Percentiles rank a stretch among this genome's conserved stretches.
Evolutionary conservation across 1,140 invertebrate species (phyloP).

Genomic region (Streblospio benedicti): DNA sequence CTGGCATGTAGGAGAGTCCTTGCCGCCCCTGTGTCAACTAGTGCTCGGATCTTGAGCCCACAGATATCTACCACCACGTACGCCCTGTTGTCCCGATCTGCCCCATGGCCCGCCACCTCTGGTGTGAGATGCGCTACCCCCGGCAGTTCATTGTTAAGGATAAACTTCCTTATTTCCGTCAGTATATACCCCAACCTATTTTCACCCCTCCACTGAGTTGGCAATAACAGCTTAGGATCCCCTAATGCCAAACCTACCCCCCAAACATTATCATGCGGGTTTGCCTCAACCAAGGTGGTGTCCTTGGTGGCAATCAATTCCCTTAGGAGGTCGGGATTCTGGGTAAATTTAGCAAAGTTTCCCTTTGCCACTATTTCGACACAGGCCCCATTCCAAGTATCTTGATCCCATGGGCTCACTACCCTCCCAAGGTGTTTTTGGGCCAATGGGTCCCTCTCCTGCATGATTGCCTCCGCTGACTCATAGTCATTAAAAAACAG

Average conservation of each 20-base stretch:
- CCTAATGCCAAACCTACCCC: constrained; percentile 34
- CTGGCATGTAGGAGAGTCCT: too few relatives aligned
- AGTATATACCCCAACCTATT: constrained; percentile 38
- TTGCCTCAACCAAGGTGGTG: constrained; percentile 35
- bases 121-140: too few relatives aligned
- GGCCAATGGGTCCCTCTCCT: constrained; percentile 1
- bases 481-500: constrained; percentile 16
- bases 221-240: constrained; percentile 27
- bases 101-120: too few relatives aligned
- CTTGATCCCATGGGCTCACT: constrained; percentile 13
- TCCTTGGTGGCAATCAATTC: constrained; percentile 29
- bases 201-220: constrained; percentile 33
- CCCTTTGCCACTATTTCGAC: constrained; percentile 13
- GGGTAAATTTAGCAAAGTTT: constrained; percentile 31
- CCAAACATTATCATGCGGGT: constrained; percentile 39
- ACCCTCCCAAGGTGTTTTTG: constrained; percentile 15
- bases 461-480: constrained; percentile 12
- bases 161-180: constrained; percentile 36
- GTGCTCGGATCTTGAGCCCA: too few relatives aligned
- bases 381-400: constrained; percentile 10
- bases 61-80: too few relatives aligned
- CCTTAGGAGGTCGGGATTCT: constrained; percentile 29
- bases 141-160: too few relatives aligned
- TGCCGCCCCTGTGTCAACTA: too few relatives aligned
- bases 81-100: too few relatives aligned